A percentile compares a stretch with the other conserved stretches of the same genome.
phyloP scores from a whole-genome alignment of 1,140 invertebrate species.

The Drosophila littoralis region DNA sequence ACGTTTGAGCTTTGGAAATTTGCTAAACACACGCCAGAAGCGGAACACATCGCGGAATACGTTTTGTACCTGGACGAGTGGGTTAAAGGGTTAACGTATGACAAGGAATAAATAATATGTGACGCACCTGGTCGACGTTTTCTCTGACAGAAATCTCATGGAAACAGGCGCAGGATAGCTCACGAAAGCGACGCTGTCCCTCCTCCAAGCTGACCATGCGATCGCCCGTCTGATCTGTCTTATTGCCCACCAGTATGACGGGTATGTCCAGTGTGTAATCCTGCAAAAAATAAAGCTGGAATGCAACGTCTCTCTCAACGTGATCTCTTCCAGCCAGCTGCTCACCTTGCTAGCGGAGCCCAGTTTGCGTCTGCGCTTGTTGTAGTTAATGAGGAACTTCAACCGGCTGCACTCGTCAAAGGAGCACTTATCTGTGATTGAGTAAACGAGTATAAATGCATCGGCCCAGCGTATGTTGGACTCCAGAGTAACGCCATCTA shows the following conservation, averaged over 20 bases:
- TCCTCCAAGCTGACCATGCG: conserved; percentile 91
- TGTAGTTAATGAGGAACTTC: conserved; percentile 92
- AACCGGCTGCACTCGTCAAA: conserved; percentile 93
- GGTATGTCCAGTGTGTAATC: conserved; percentile 87
- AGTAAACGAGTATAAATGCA: conserved; percentile 93
- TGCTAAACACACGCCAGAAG: conserved; percentile 88
- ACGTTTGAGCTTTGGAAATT: conserved; percentile 87
- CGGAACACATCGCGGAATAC: conserved; percentile 89
- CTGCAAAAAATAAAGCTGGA: conserved; percentile 77
- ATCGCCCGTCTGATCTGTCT: conserved; percentile 90
- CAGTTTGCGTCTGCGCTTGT: conserved; percentile 88
- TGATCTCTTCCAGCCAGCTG: no score
- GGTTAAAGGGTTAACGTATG: not conserved
- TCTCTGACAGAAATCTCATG: conserved; percentile 93
- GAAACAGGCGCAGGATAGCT: conserved; percentile 92
- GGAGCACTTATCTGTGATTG: conserved; percentile 92
- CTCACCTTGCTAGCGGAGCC: conserved; percentile 85
- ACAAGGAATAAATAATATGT: no score
- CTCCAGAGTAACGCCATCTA: conserved; percentile 88
- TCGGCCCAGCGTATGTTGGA: conserved; percentile 93
- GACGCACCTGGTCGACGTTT: conserved; percentile 89
- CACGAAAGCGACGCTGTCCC: conserved; percentile 89
- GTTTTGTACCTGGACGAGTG: conserved; percentile 86
- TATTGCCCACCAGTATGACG: conserved; percentile 92
- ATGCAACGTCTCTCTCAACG: not conserved